Evolutionary conservation across 2,888 invertebrate genomes (phyloP), one percentile per base, ranked within the genome.

Genomic region (Malthinus seriepunctatus): DNA sequence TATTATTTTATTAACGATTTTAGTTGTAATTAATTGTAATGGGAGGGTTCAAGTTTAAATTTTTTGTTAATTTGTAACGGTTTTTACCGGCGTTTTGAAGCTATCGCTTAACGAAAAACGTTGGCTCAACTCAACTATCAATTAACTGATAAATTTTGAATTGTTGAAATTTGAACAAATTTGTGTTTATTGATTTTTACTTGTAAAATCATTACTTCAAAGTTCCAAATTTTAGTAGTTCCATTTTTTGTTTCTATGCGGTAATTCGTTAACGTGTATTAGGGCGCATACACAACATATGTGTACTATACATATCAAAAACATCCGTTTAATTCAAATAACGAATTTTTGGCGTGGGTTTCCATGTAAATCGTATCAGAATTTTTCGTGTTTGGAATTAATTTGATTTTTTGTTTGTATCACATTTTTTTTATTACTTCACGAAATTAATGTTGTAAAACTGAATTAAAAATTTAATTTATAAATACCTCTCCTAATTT

Each of bases 11-110:
- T 2, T 14, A 39, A 39, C 14, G 39, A 39, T 14, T 15, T 15
- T 9, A 9, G 4, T 39, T 39, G 5, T 23, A 14, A 9, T 39
- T 39, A 7, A 14, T 39, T 39, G 1, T 39, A 23, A 23, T 23
- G 23, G 3, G 23, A 23, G n/a, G n/a, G 23, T 23, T 23, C 5
- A 5, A 23, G 23, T 23, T 23, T 5, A 2, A 23, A 23, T 23
- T 23, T 23, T 23, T 5, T 23, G 23, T 23, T 3, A 23, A 5
- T 23, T 23, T 23, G 37, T 38, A 34, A 32, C 12, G 49, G 23
- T 38, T 23, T 11, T 8, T 50, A 50, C 50, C 50, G 50, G 50
- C 50, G 37, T 50, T 50, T 50, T 39, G n/a, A 11, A 15, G 6
- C 11, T 38, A 50, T 12, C 31, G 32, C 12, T 23, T 12, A 23